Conservation (phyloP, 2,113 vertebrate species). For the Microcebus lehilahytsara region DNA sequence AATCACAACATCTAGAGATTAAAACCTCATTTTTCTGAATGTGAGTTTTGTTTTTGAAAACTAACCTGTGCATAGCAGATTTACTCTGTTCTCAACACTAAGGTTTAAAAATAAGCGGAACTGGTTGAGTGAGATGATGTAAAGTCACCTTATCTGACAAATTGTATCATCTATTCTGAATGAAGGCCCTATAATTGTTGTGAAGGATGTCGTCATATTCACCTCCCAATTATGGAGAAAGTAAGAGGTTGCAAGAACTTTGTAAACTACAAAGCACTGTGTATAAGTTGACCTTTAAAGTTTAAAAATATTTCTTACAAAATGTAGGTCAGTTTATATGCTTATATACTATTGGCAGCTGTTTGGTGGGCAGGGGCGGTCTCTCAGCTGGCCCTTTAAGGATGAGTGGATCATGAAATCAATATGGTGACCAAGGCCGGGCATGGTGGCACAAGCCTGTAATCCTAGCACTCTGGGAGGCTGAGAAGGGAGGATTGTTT, state of each 20-base stretch:
- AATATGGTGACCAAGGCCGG: neutral
- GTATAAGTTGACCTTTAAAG: conserved; percentile 43
- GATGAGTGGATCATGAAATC: neutral
- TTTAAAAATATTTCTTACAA: conserved; percentile 51
- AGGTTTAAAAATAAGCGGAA: neutral
- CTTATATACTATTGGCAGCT: neutral
- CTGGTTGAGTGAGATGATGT: neutral
- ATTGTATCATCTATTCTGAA: conserved; percentile 52
- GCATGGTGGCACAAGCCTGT: too few relatives aligned
- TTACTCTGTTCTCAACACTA: neutral
- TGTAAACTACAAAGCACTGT: neutral
- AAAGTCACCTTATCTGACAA: conserved; percentile 76
- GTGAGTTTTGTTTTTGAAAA: conserved; percentile 34
- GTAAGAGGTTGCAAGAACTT: neutral
- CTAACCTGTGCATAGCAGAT: neutral
- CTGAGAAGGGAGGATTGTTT: too few relatives aligned
- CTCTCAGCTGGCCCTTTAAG: neutral
- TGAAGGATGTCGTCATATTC: conserved; percentile 31
- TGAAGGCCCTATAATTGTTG: neutral
- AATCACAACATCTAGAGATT: neutral
- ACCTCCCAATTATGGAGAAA: neutral
- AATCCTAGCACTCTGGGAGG: too few relatives aligned
- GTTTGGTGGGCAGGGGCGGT: neutral
- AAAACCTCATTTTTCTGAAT: conserved; percentile 14
- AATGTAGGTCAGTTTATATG: conserved; percentile 37